Percentiles rank a stretch among this genome's conserved stretches.
Conservation (phyloP, 2,888 invertebrate genomes). For the Pristionchus arcanus region DNA sequence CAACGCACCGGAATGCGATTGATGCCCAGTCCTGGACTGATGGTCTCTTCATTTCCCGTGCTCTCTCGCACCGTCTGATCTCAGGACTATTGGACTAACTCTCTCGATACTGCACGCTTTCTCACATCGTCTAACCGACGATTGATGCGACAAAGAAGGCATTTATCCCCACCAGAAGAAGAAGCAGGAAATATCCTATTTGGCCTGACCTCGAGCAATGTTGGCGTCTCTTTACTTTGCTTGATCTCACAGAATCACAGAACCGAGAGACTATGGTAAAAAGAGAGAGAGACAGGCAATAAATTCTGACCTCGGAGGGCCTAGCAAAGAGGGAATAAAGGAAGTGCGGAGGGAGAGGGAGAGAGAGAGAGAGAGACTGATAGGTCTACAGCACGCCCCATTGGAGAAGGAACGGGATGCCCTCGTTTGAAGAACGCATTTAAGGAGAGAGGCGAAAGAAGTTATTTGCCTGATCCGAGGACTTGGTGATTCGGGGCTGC, state of each 20-base stretch:
- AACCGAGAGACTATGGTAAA: no score
- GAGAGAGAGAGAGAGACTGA: not conserved
- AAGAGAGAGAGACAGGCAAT: no score
- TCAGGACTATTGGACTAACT: no score
- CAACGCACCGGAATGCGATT: conserved; percentile 13
- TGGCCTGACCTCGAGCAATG: no score
- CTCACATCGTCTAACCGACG: not conserved
- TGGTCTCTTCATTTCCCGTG: not conserved
- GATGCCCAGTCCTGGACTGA: not conserved
- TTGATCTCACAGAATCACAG: no score
- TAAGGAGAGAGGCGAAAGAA: not conserved
- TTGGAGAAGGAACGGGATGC: not conserved
- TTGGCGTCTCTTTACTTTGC: no score
- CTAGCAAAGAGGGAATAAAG: not conserved
- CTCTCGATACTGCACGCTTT: no score
- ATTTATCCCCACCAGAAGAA: no score
- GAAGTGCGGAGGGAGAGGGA: no score
- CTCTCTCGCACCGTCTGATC: not conserved
- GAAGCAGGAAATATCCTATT: no score
- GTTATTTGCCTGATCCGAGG: not conserved
- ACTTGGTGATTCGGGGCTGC: not conserved
- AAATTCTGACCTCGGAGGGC: no score
- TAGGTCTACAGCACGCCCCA: not conserved
- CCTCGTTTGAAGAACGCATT: not conserved
- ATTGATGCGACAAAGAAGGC: no score